Evolutionary conservation across 2,113 vertebrate species (phyloP), one percentile per base, ranked within the genome.

Genomic region (Coreoperca whiteheadi): DNA sequence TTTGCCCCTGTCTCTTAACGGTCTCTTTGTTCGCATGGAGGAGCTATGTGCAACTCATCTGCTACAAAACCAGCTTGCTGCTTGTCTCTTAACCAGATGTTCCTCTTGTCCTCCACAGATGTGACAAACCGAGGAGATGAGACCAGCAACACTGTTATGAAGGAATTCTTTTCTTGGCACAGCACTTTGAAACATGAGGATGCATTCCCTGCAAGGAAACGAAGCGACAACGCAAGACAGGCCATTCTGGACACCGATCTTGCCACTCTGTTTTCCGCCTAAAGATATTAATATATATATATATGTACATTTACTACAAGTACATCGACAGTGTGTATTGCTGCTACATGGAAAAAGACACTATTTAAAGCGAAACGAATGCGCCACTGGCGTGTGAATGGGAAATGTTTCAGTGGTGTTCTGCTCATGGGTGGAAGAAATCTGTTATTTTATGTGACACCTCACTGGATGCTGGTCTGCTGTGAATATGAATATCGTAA

Each of bases 41-140:
- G 15, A 48, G 21, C 59, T 70, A 11, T 51, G 10, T 48, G 16
- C 7, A 43, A 25, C 20, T 65, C 28, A 3, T 34, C 10, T 70
- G 41, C 41, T 53, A 23, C 15, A 43, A 34, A 56, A 23, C 51
- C 23, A 66, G n/a, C n/a, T 32, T 34, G 8, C 56, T 59, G 53
- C 16, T 50, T 1, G 32, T 50, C 41, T 23, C 25, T 77, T 82
- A 87, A 92, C 64, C 68, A 54, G 6, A 53, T 48, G 34, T 82
- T 63, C 39, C 6, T 82, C 48, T 83, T 70, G 65, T 82, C 79
- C 50, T 88, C 61, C 87, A 32, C 76, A 99, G 98, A 97, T 99
- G 97, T 96, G 97, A 98, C 91, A 97, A 96, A 94, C 97, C 97
- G 0, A 95, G 97, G 93, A 97, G 97, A 96, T 98, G 97, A 98